Base-by-base conservation (phyloP, 1,140 invertebrate species). In the Macrobrachium rosenbergii region DNA sequence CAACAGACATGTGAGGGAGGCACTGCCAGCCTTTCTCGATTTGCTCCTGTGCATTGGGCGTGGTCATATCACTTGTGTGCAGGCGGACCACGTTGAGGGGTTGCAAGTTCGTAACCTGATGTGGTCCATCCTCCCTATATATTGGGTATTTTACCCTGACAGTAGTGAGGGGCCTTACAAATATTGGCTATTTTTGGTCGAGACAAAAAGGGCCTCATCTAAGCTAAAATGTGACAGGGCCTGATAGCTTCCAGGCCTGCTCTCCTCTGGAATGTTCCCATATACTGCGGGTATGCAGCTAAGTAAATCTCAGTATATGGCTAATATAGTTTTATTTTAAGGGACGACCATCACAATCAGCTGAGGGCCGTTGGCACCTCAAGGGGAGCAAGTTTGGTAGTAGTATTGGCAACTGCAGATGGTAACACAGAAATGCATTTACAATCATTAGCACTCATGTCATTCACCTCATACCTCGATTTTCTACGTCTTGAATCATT, bases 361-460 rank as follows among this genome's bases (percentile, higher is more conserved):
- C 37, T 43, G 14, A 63, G 79, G 67, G 63, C 62, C 64, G 62
- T 45, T 45, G 60, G 17, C 63, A 45, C 45, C n/a, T 28, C 14
- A 63, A 63, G 79, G 62, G 79, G 62, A 45, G 62, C 62, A 67
- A 67, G 62, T 43, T 43, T 28, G 79, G 62, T n/a, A 58, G 21
- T n/a, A 21, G 37, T 60, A 67, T 14, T 45, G 79, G 64, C 79
- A 81, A 37, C 79, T 45, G 62, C 64, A 45, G 62, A 67, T 81
- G 79, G 79, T 67, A 81, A 81, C 79, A 81, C 79, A 45, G 62
- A 45, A 67, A 67, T 81, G 79, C 79, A 81, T 81, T 81, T 81
- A 81, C 79, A 81, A 81, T 81, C 62, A 45, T 81, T 63, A 67
- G 23, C 79, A 67, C 17, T 63, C 79, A 81, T 81, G 6, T 81